Conservation (phyloP, 2,888 invertebrate genomes). For the Drosophila pseudotalamancana region DNA sequence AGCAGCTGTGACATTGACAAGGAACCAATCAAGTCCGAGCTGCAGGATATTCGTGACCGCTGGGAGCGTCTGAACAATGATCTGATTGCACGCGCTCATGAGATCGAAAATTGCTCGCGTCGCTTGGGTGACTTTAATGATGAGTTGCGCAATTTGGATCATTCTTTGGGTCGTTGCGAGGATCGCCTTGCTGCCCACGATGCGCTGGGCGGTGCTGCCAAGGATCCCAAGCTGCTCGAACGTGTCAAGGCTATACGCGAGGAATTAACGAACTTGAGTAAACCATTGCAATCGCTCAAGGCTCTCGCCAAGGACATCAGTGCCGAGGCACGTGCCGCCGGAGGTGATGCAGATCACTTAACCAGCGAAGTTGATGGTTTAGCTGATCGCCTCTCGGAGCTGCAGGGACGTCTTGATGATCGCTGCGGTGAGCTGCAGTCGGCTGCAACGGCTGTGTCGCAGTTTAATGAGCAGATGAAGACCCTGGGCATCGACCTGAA, state of each 20-base stretch:
- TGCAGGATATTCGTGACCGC: conserved; percentile 92
- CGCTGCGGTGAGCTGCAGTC: conserved; percentile 92
- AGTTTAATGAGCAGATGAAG: conserved; percentile 95
- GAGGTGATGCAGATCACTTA: conserved; percentile 90
- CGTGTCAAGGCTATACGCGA: conserved; percentile 93
- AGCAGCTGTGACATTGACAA: conserved; percentile 95
- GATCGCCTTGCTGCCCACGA: conserved; percentile 90
- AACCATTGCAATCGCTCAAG: conserved; percentile 87
- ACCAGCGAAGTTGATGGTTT: conserved; percentile 91
- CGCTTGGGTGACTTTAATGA: conserved; percentile 94
- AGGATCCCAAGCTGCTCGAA: conserved; percentile 93
- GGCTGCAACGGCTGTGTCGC: conserved; percentile 93
- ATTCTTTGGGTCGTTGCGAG: conserved; percentile 94
- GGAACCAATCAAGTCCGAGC: conserved; percentile 92
- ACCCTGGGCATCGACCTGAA: conserved; percentile 90
- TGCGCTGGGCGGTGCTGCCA: conserved; percentile 89
- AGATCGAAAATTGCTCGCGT: conserved; percentile 91
- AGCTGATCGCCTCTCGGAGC: conserved; percentile 90
- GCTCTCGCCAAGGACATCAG: conserved; percentile 90
- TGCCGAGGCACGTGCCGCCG: conserved; percentile 90
- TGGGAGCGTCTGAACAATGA: conserved; percentile 97
- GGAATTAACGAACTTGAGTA: conserved; percentile 91
- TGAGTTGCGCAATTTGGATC: conserved; percentile 92
- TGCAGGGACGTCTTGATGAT: conserved; percentile 91
- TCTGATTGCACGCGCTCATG: conserved; percentile 83